Percentiles rank a stretch among this genome's conserved stretches.
These are phyloP conservation scores for Caenorhabditis doughertyi DNA, from an alignment of 2,888 invertebrate species.

Conservation along the genomic window DNA sequence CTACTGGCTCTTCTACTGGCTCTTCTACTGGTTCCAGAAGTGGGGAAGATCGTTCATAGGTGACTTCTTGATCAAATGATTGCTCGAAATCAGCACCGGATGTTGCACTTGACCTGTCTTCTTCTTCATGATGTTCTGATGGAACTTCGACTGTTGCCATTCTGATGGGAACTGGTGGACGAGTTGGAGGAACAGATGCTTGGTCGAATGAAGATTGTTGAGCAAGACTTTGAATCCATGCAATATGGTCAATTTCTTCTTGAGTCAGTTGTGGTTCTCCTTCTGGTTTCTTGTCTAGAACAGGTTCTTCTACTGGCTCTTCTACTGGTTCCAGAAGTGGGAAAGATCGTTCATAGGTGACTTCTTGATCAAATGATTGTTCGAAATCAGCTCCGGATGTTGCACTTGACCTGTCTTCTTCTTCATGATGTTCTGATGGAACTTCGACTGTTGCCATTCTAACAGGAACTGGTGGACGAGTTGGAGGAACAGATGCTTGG, in stretches of 20 bases:
- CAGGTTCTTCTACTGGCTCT: slow-evolving; percentile 6
- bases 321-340: slow-evolving; percentile 30
- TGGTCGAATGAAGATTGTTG: slow-evolving; percentile 2
- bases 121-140: neutral
- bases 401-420: slow-evolving; percentile 25
- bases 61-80: neutral
- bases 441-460: neutral
- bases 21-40: slow-evolving; percentile 4
- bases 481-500: slow-evolving; percentile 1
- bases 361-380: slow-evolving; percentile 19
- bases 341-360: slow-evolving; percentile 11
- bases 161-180: slow-evolving; percentile 12
- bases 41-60: slow-evolving; percentile 6
- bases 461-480: slow-evolving; percentile 9
- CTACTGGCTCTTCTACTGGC: too few relatives aligned
- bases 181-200: neutral
- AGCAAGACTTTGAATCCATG: neutral
- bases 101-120: slow-evolving; percentile 1
- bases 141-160: neutral
- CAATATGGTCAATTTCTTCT: slow-evolving; percentile 2
- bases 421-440: neutral
- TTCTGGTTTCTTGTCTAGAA: neutral
- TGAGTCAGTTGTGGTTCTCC: neutral
- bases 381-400: slow-evolving; percentile 34
- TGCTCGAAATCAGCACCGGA: slow-evolving; percentile 8